phyloP scores from a whole-genome alignment of 2,888 invertebrate genomes.

The Bursaphelenchus okinawaensis region DNA sequence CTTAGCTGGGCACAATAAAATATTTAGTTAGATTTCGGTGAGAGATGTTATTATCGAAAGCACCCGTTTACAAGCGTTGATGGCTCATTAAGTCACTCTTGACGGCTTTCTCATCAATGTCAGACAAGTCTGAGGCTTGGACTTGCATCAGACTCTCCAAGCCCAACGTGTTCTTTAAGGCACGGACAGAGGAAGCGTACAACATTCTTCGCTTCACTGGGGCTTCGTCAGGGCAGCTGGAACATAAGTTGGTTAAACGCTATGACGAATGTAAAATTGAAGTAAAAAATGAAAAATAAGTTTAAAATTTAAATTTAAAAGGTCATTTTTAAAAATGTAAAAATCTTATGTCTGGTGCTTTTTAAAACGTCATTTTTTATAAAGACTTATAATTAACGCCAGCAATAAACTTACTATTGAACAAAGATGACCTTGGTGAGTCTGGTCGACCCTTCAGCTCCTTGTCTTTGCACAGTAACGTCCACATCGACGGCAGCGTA shows the following conservation, averaged over 20 bases:
- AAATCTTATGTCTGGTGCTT: too few species aligned
- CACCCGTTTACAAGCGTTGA: conserved; percentile 44
- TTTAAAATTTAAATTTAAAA: too few species aligned
- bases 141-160: conserved; percentile 57
- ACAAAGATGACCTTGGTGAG: conserved; percentile 57
- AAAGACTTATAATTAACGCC: neutral
- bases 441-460: conserved; percentile 54
- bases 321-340: conserved; percentile 10
- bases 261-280: conserved; percentile 7
- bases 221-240: conserved; percentile 58
- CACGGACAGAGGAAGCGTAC: conserved; percentile 58
- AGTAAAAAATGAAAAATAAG: neutral
- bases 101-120: conserved; percentile 57
- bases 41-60: neutral
- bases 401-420: conserved; percentile 56
- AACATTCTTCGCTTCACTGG: conserved; percentile 58
- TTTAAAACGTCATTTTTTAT: neutral
- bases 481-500: conserved; percentile 58
- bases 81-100: conserved; percentile 56
- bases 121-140: conserved; percentile 50
- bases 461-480: conserved; percentile 56
- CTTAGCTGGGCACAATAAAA: neutral
- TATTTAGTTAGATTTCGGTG: neutral
- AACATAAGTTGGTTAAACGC: too few species aligned
- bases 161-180: conserved; percentile 56